phyloP scores from a whole-genome alignment of 1,140 invertebrate species.

The Nixonia krombeini region DNA sequence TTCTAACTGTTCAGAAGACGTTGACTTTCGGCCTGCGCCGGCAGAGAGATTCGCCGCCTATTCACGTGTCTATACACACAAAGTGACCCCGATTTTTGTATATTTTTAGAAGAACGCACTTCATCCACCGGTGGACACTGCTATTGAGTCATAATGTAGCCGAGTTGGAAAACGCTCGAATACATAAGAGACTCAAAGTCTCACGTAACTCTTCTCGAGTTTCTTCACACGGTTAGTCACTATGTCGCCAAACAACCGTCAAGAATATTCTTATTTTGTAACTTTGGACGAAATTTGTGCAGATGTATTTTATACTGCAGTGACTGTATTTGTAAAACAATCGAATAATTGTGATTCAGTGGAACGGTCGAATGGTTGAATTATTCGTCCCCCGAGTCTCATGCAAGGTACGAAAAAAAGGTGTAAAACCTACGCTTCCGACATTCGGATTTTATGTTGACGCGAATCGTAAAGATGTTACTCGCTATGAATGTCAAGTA shows the following conservation, averaged over 20 bases:
- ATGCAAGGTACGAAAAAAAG: slow-evolving; percentile 35
- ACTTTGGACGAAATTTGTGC: too few relatives aligned
- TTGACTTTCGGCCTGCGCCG: slow-evolving; percentile 20
- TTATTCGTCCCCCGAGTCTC: slow-evolving; percentile 35
- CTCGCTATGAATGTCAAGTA: slow-evolving; percentile 34
- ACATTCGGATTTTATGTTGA: slow-evolving; percentile 42
- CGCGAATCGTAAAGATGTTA: slow-evolving; percentile 46
- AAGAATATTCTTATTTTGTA: too few relatives aligned
- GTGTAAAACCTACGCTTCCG: slow-evolving; percentile 48
- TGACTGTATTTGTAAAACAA: too few relatives aligned
- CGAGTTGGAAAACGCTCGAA: too few relatives aligned
- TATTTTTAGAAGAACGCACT: slow-evolving; percentile 22
- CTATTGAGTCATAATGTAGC: not conserved
- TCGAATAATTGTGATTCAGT: too few relatives aligned
- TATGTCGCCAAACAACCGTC: too few relatives aligned
- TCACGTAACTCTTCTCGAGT: too few relatives aligned
- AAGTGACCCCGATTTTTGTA: slow-evolving; percentile 14
- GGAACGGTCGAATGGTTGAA: too few relatives aligned
- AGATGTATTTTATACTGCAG: too few relatives aligned
- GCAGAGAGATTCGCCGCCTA: slow-evolving; percentile 3
- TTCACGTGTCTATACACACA: slow-evolving; percentile 5
- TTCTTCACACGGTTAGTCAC: too few relatives aligned
- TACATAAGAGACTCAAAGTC: too few relatives aligned
- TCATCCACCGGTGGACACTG: not conserved
- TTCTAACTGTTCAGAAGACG: slow-evolving; percentile 30